Conservation (phyloP, 2,113 vertebrate genomes). For the Irena cyanogastra region DNA sequence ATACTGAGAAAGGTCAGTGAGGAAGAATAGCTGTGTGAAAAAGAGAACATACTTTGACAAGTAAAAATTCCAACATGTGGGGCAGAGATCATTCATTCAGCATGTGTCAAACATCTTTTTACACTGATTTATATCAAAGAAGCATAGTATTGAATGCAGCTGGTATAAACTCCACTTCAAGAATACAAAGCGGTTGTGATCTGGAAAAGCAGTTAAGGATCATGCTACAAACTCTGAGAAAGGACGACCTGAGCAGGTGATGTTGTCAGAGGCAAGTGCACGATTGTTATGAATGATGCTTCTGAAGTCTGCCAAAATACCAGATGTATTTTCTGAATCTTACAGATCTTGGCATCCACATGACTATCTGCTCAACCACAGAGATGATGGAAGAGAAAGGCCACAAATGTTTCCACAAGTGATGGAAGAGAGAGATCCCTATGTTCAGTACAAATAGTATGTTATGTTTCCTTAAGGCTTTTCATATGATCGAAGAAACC, state of each 20-base stretch:
- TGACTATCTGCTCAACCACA: neutral
- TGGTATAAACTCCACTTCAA: neutral
- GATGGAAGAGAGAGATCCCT: neutral
- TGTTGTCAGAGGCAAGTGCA: neutral
- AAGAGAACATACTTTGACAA: neutral
- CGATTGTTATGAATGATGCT: neutral
- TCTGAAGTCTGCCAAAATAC: neutral
- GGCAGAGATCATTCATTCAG: neutral
- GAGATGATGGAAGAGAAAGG: neutral
- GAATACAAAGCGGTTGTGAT: neutral
- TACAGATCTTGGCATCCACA: neutral
- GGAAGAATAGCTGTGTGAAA: neutral
- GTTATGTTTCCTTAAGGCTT: neutral
- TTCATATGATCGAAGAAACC: neutral
- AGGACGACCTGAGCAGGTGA: neutral
- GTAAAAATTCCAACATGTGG: accelerated
- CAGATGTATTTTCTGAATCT: neutral
- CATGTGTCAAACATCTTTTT: neutral
- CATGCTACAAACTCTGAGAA: neutral
- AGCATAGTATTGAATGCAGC: neutral
- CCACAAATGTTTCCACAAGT: neutral
- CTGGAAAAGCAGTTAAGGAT: neutral
- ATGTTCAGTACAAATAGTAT: neutral
- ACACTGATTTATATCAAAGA: neutral
- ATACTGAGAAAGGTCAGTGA: neutral